Conservation (phyloP, 2,113 vertebrate genomes). For the Apeltes quadracus region DNA sequence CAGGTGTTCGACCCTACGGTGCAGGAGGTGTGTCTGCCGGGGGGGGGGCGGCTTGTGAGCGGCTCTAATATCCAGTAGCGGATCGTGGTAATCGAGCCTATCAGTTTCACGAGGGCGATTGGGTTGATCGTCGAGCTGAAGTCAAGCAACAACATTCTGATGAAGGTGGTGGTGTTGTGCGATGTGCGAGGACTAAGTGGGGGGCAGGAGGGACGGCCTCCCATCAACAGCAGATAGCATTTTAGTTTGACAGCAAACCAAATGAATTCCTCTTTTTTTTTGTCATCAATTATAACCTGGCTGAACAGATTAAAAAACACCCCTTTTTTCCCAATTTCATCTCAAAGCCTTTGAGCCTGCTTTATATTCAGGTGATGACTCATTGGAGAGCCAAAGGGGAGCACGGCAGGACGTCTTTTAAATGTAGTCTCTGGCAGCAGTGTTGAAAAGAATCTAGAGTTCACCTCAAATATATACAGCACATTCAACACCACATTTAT, state of each 20-base stretch:
- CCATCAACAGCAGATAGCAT: too few species aligned
- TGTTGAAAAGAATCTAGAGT: conserved; percentile 7
- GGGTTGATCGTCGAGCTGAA: neutral
- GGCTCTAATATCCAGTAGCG: neutral
- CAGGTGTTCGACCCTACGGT: neutral
- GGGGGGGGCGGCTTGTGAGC: neutral
- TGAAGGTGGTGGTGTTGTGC: neutral
- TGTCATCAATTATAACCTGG: conserved; percentile 1
- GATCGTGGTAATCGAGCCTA: neutral
- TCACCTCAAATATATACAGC: conserved; percentile 23
- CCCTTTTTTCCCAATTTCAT: conserved; percentile 6
- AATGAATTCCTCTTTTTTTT: neutral
- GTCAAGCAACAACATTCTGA: neutral
- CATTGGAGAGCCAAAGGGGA: conserved; percentile 23
- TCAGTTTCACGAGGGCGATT: neutral
- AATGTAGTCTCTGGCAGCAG: conserved; percentile 34
- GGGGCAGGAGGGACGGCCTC: too few species aligned
- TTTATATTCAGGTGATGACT: conserved; percentile 43
- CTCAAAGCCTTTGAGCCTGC: conserved; percentile 18
- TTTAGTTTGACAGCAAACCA: neutral
- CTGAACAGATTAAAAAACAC: conserved; percentile 24
- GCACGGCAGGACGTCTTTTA: conserved; percentile 37
- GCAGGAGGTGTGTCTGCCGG: neutral
- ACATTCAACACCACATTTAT: neutral
- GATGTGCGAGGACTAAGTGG: neutral